These are phyloP conservation scores for Hippocampus guttulatus DNA, from an alignment of 2,113 vertebrate species.

Conservation along the genomic window DNA sequence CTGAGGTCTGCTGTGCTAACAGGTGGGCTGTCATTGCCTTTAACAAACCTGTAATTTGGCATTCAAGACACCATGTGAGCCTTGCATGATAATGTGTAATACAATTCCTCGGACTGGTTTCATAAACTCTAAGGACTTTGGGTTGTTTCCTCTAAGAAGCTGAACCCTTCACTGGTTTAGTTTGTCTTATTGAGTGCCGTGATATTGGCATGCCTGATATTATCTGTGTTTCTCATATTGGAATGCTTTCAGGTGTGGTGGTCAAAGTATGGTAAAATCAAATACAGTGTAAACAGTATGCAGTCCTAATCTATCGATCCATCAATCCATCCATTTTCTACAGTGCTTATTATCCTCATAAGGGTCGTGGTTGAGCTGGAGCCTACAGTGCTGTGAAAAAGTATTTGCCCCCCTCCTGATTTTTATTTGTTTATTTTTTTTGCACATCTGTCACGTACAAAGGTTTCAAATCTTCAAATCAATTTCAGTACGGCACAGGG, in stretches of 20 bases:
- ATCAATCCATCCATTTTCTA: no score
- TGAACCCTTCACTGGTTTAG: neutral
- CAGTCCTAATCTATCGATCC: no score
- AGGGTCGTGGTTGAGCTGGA: no score
- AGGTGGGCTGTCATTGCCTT: slow-evolving; percentile 29
- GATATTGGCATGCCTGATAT: neutral
- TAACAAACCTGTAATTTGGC: slow-evolving; percentile 34
- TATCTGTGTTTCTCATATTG: neutral
- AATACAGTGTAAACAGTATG: neutral
- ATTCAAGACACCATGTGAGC: slow-evolving; percentile 2
- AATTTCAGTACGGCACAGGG: no score
- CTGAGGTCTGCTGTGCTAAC: slow-evolving; percentile 16
- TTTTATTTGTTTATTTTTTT: no score
- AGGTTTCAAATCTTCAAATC: no score
- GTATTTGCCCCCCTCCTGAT: no score
- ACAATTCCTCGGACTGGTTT: neutral
- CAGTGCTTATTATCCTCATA: no score
- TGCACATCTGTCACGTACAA: no score
- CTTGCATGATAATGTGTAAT: slow-evolving; percentile 2
- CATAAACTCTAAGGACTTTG: slow-evolving; percentile 2
- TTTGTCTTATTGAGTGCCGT: neutral
- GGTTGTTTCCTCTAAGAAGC: neutral
- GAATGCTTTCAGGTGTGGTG: neutral
- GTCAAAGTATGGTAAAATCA: neutral
- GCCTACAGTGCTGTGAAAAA: no score